Base-by-base conservation (phyloP, 2,888 invertebrate species). In the Malachius bipustulatus region DNA sequence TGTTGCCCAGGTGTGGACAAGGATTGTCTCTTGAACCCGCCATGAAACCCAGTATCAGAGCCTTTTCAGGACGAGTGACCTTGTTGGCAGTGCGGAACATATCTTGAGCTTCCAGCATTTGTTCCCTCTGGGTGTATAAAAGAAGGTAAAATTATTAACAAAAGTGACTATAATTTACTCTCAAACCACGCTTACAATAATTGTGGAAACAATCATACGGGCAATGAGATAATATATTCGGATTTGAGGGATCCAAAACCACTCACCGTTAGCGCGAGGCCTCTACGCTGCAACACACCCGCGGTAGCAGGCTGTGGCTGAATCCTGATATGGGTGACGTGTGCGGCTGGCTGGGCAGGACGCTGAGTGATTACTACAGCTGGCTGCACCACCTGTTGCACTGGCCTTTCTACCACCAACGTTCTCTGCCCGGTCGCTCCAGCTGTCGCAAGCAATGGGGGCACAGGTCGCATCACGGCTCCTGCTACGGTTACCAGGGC, bases 11-110 rank as follows among this genome's bases (percentile, higher is more conserved):
- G 65, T 90, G 87, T n/a, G 94, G 94, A 62, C 93, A 90, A 0
- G 96, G 96, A 63, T 97, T 97, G 57, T 93, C 88, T 63, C 94
- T 76, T 4, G 90, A 85, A n/a, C 96, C 97, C 33, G 94, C 94
- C 91, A 97, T 96, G 56, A 97, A 97, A 45, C 94, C 93, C 16
- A 97, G 72, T 57, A 97, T 97, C 34, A 97, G 80, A 35, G 94
- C 93, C 59, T 97, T 97, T 60, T 97, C 96, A 1, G 93, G 91
- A 46, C 94, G 67, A 2, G 94, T 94, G 34, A 97, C 93, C 56
- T 88, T 83, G 61, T 96, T 96, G 26, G 96, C 93, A 42, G 84
- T 88, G 36, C 84, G 71, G 71, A 97, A 96, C 88, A 97, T 94
- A 57, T 96, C 93, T 60, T 94, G 93, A 1, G 94, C 96, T 60